phyloP scores from a whole-genome alignment of 2,113 vertebrate species.

The Paramisgurnus dabryanus region DNA sequence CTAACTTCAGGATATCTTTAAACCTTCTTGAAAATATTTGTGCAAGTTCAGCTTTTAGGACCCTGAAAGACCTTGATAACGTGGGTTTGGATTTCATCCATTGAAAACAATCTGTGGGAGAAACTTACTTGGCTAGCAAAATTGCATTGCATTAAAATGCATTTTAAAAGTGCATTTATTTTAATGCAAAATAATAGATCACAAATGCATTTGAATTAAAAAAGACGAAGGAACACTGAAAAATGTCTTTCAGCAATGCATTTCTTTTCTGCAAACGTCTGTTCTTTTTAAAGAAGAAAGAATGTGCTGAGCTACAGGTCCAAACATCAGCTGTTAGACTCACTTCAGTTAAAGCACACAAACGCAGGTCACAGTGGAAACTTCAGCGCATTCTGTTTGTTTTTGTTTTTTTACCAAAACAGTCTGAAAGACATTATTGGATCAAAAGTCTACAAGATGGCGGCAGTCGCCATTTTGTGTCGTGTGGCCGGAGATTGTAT shows the following conservation, averaged over 20 bases:
- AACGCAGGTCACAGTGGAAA: not conserved
- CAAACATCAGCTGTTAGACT: not conserved
- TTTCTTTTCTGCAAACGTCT: not conserved
- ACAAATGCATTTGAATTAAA: not conserved
- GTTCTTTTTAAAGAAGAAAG: not conserved
- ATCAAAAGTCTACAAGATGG: conserved; percentile 38
- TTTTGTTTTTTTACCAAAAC: not conserved
- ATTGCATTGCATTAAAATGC: not conserved
- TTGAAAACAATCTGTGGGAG: not conserved
- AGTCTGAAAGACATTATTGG: not conserved
- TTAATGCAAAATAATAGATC: not conserved
- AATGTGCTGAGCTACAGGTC: not conserved
- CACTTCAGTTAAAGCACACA: not conserved
- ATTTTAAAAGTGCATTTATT: not conserved
- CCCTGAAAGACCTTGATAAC: not conserved
- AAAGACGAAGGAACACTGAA: not conserved
- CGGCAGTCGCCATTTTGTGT: conserved; percentile 70
- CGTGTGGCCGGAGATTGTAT: not conserved
- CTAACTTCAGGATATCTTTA: not conserved
- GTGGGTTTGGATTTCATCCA: not conserved
- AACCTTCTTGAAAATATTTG: not conserved
- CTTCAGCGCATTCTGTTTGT: not conserved
- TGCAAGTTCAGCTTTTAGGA: not conserved
- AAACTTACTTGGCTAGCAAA: not conserved
- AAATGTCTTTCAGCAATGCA: not conserved